Evolutionary conservation across 2,113 vertebrate species (phyloP), one percentile per base, ranked within the genome.

Genomic region (Neolamprologus falcicula): DNA sequence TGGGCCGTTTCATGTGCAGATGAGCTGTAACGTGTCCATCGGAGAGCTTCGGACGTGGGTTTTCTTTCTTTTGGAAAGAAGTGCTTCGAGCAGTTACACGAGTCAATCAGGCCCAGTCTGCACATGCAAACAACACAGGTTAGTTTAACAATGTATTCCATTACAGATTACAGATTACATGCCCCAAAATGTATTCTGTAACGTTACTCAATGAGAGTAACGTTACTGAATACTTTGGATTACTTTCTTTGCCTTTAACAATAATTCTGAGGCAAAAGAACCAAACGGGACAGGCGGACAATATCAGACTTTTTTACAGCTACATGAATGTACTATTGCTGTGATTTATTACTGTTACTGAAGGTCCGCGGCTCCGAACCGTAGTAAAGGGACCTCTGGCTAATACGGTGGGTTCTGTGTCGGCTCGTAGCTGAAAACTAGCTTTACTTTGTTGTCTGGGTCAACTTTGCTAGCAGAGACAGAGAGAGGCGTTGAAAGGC

Each of bases 321-420:
- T 17, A 47, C 14, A 47, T 16, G 4, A 3, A 16, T 7, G 42
- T 0, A 0, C 13, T 47, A 3, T 47, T 47, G 42, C 6, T 16
- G 42, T 7, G 6, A 16, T 47, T 47, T 1, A 7, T 47, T 47
- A 16, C 45, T 47, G 0, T 47, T 47, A 16, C 7, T 47, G 45
- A 16, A 14, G 12, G 12, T 45, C 42, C 0, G 5, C 5, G 3
- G 40, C 40, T 2, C 42, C 0, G 6, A 45, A 6, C 42, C 42
- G 6, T 45, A 45, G 42, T 2, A 45, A 45, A 45, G 12, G 12
- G 42, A 45, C 42, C 12, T 45, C 42, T 45, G 42, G 3, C 12
- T 42, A 0, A 42, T 42, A 42, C 11, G 5, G 5, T 1, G 40
- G 12, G 40, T 42, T 42, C 5, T 21, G 1, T 42, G 40, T 42